Evolutionary conservation across 2,888 invertebrate species (phyloP), one percentile per base, ranked within the genome.

Genomic region (Himalopsyche anomala): DNA sequence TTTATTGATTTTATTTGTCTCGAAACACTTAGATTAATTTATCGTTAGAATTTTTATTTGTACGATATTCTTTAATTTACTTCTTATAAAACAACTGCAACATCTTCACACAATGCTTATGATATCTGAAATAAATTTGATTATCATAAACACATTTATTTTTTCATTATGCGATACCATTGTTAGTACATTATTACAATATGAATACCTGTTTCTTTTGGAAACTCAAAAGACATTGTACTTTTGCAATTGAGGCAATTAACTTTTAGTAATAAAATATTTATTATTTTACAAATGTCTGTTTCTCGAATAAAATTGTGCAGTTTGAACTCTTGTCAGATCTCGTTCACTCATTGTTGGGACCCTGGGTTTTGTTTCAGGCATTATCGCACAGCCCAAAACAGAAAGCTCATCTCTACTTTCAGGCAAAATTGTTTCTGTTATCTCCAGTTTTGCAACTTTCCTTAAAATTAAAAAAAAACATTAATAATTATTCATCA

Each of bases 281-380:
- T 8, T 28, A 81, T 38, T 51, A 45, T 81, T 40, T 51, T 81
- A 81, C n/a, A 45, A 81, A 81, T 81, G 80, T 36, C 86, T 82
- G 19, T 87, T 84, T 79, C 89, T 87, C 38, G 89, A 89, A 89
- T 89, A 89, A 90, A 91, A 90, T 90, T 91, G 89, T 89, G 89
- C 89, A 91, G 91, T 88, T 85, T 90, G 89, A 45, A 90, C 86
- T 84, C 91, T 89, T 84, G 94, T 94, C 56, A 94, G 91, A 90
- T 94, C 94, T 82, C 93, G 91, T 91, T 94, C 94, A 90, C 93
- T 94, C 93, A 94, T 94, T 87, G 94, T 93, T 89, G 93, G 94
- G 89, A 92, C 94, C 88, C 93, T 91, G 84, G 94, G 94, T 90
- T 94, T 94, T 89, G 92, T 91, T 90, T 93, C 94, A 4, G 94